These are phyloP conservation scores for Salvelinus alpinus DNA, from an alignment of 2,113 vertebrate genomes.

Conservation along the genomic window DNA sequence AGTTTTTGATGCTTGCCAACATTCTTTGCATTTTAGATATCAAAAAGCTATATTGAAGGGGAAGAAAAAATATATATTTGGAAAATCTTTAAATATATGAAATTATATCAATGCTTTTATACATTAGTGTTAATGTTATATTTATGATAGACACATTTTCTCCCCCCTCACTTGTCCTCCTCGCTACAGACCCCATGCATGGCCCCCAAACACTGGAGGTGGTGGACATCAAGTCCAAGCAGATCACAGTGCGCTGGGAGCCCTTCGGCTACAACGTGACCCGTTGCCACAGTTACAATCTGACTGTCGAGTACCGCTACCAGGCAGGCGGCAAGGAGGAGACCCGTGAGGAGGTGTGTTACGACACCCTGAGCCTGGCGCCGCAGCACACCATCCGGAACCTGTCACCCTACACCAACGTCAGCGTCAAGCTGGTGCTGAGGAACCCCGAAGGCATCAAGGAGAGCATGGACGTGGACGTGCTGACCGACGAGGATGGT, in stretches of 20 bases:
- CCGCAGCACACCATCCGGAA: conserved; percentile 87
- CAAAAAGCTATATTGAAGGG: too few species aligned
- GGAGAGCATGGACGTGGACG: conserved; percentile 87
- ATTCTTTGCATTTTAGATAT: too few species aligned
- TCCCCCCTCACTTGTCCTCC: neutral
- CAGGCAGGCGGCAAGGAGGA: conserved; percentile 79
- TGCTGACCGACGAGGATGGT: conserved; percentile 95
- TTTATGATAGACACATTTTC: neutral
- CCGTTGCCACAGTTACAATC: conserved; percentile 92
- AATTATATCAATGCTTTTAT: neutral
- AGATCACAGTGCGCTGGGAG: conserved; percentile 93
- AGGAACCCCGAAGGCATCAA: conserved; percentile 89
- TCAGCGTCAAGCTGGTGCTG: conserved; percentile 88
- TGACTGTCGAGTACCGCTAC: conserved; percentile 90
- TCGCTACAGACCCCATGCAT: conserved; percentile 88
- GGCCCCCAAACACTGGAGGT: conserved; percentile 87
- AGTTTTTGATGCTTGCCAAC: too few species aligned
- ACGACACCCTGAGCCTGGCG: conserved; percentile 77
- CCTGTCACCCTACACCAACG: conserved; percentile 90
- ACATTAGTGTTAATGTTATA: neutral
- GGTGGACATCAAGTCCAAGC: conserved; percentile 86
- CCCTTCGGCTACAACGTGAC: conserved; percentile 96
- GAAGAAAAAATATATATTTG: too few species aligned
- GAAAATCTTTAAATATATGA: too few species aligned
- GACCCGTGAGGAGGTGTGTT: conserved; percentile 86